Evolutionary conservation across 2,888 invertebrate genomes (phyloP), one percentile per base, ranked within the genome.

Genomic region (Drosophila bunnanda): DNA sequence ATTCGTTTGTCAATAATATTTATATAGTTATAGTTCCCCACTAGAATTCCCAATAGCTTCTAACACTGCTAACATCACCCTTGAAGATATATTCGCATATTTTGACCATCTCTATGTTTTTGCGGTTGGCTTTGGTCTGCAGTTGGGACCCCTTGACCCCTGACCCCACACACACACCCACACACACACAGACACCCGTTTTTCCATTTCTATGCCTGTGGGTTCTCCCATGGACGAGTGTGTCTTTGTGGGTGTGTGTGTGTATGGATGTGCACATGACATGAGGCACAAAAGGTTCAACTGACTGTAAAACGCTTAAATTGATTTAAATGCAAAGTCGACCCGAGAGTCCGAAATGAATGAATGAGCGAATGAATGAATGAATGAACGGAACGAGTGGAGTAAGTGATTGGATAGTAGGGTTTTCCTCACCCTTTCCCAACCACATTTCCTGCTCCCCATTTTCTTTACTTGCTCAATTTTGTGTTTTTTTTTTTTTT

Each of bases 221-320:
- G 66, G 70, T 67, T 46, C 28, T 54, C 30, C 65, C 10, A 9
- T 30, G 41, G 22, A 20, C 10, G 28, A 12, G 22, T 50, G 25
- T 46, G 43, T 53, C 38, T 64, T 38, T 38, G 39, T 17, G 38
- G 4, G 62, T 61, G 38, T 36, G 59, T 38, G 34, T 36, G 36
- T 39, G 61, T 72, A 60, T 38, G 36, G 56, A 62, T 68, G 69
- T 75, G 75, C 75, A 69, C 61, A 68, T 75, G 75, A 67, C 76
- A 76, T 55, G 69, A 56, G 44, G 56, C 53, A 88, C 76, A 88
- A 88, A 83, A 78, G 87, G 84, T 76, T 83, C 87, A 83, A 88
- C 83, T 86, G 83, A 82, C 83, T 83, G 83, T 75, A 83, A 83
- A 72, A 86, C 69, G 87, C 87, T 88, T 88, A 83, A 83, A 83